Base-by-base conservation (phyloP, 2,888 invertebrate genomes). In the Agrypnus murinus region DNA sequence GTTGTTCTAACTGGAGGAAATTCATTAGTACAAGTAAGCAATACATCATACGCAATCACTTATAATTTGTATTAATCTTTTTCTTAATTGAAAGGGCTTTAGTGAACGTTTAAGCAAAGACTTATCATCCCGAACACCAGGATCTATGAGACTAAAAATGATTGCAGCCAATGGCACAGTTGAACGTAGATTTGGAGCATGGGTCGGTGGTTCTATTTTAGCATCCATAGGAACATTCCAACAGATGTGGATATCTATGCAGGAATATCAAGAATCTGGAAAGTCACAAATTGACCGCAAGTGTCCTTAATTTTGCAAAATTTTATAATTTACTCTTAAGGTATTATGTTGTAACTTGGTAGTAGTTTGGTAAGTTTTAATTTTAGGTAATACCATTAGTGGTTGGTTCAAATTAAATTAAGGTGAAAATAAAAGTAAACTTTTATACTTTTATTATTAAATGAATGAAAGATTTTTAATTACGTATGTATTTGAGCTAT, bases 201-300 rank as follows among this genome's bases (percentile, higher is more conserved):
- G 99, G 99, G 98, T 99, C 74, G 99, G 92, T 34, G 99, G 99
- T 2, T 99, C 99, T 0, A 99, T 99, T 80, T 87, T 99, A 55
- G 99, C 98, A 0, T 99, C 99, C 0, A 93, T 99, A 81, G 99
- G 99, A 6, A 97, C 98, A 15, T 99, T 99, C 88, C 99, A 99
- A 83, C 99, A 99, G 86, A 98, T 99, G 97, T 99, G 99, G 99
- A 97, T 99, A 78, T 98, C 98, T 0, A 97, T 97, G 79, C 98
- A 98, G 85, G 99, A 99, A 85, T 99, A 99, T 85, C 98, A 99
- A 81, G 99, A 99, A 83, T 95, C 94, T 0, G 99, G 99, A 19
- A 98, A 98, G 83, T 92, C 94, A 40, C 98, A 98, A 86, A 95
- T 99, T 46, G 99, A 99, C 82, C 90, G 98, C 81, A 99, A 99